Percentiles rank a stretch among this genome's conserved stretches.
Conservation (phyloP, 2,113 vertebrate species). For the Gracilinanus agilis region DNA sequence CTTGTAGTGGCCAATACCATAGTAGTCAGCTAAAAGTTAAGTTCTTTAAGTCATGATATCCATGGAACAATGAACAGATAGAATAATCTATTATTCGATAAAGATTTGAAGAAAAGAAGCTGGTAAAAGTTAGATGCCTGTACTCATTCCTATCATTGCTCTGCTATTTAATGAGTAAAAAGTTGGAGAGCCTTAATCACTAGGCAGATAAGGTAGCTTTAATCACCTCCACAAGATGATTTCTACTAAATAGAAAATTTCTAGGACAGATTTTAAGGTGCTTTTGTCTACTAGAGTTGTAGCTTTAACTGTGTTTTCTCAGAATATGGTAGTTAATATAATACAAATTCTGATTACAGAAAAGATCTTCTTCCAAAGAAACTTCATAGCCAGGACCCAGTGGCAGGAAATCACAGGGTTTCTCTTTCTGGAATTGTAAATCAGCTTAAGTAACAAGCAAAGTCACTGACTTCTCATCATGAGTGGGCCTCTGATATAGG, state of each 20-base stretch:
- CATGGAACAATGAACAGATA: conserved; percentile 47
- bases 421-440: background rate
- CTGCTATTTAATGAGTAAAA: conserved; percentile 24
- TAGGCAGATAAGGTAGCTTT: no score
- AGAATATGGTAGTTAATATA: background rate
- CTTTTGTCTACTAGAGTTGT: background rate
- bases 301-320: background rate
- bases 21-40: conserved; percentile 44
- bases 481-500: background rate
- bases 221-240: background rate
- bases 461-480: background rate
- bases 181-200: background rate
- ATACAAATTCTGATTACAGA: background rate
- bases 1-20: background rate
- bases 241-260: background rate
- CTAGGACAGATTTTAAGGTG: background rate
- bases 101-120: conserved; percentile 47
- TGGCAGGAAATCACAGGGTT: background rate
- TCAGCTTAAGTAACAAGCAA: background rate
- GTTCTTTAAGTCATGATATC: conserved; percentile 32
- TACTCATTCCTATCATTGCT: conserved; percentile 32
- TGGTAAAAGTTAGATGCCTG: conserved; percentile 54
- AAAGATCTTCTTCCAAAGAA: background rate
- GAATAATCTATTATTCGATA: conserved; percentile 44
- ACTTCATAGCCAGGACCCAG: background rate